Conservation (phyloP, 2,797 vertebrate genomes). For the Natrix natrix region DNA sequence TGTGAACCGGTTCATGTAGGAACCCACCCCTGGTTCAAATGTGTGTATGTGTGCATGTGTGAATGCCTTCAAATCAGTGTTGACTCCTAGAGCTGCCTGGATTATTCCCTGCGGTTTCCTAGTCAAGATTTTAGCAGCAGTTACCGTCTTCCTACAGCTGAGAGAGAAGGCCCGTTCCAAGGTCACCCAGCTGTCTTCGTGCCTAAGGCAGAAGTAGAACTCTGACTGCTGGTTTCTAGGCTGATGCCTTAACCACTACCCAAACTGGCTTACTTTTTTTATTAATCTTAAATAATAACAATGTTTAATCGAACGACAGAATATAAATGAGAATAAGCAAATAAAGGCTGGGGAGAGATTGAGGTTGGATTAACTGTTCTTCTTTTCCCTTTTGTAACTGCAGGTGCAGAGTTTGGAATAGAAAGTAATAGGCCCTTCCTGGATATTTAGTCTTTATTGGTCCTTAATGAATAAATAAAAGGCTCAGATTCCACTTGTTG, state of each 20-base stretch:
- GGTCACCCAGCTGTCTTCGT: neutral
- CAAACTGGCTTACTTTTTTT: neutral
- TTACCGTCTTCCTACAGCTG: neutral
- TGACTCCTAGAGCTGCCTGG: neutral
- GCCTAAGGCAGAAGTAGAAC: neutral
- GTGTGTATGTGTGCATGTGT: neutral
- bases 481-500: neutral
- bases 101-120: neutral
- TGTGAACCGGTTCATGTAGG: too few species aligned
- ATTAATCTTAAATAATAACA: neutral
- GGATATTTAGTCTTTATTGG: neutral
- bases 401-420: neutral
- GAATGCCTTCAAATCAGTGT: neutral
- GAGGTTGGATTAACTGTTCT: neutral
- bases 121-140: neutral
- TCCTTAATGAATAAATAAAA: neutral
- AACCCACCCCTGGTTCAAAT: neutral
- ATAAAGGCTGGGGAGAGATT: neutral
- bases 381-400: neutral
- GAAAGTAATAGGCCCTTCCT: neutral
- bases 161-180: neutral
- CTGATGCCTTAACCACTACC: neutral
- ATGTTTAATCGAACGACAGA: neutral
- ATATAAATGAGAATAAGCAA: neutral
- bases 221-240: neutral